Base-by-base conservation (phyloP, 2,888 invertebrate species). In the Malthinus seriepunctatus region DNA sequence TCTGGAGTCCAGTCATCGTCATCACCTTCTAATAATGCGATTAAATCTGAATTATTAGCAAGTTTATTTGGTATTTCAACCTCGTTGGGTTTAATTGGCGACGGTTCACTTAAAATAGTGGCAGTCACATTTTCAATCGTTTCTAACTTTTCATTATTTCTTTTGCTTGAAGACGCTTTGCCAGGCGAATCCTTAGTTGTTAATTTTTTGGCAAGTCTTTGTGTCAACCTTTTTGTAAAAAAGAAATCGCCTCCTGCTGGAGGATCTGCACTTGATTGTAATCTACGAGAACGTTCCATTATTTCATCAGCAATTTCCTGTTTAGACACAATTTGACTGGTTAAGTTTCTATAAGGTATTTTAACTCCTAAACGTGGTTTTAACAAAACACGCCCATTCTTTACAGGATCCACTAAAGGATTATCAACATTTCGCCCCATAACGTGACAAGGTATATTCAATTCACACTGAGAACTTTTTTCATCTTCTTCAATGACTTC, bases 21-120 rank as follows among this genome's bases (percentile, higher is more conserved):
- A 38, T 83, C 82, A 32, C 84, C 84, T 71, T 85, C 84, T 10
- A 85, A 71, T 64, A 85, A 83, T 1, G 83, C 83, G 9, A 84
- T 69, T 15, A 85, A 70, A 64, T 84, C 84, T 10, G 81, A 81
- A 66, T 83, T 80, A 64, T 83, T 80, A 1, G 77, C 69, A 32
- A 71, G 73, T 54, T 65, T 70, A 51, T 51, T 67, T 63, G 67
- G 71, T 72, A 45, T 66, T 60, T 34, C 55, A 12, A 35, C 63
- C 31, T 44, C 62, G 52, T 60, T 65, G 48, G 15, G 53, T 23
- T 23, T 23, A 23, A 23, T 5, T 23, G 23, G 23, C 10, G 60
- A 49, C 9, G 33, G 51, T 32, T 63, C 59, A 48, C 11, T 14
- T n/a, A 15, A 9, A 8, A 15, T 23, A 9, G 23, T 1, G 11